Base-by-base conservation (phyloP, 2,888 invertebrate genomes). In the Dusona sp. region DNA sequence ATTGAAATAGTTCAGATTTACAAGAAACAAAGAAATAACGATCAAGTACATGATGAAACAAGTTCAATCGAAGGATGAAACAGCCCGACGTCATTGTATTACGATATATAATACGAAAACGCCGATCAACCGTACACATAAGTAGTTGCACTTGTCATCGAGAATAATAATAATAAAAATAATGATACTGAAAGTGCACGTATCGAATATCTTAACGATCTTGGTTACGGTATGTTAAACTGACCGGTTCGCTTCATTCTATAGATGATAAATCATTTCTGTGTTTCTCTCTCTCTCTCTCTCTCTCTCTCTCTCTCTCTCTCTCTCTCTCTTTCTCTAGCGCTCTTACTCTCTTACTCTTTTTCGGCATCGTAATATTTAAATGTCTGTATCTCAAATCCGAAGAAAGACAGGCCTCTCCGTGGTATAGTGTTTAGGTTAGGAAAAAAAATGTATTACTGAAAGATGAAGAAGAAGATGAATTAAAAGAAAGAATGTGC, bases 161-260 rank as follows among this genome's bases (percentile, higher is more conserved):
- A 57, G 74, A 85, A 75, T 85, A 79, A 85, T 79, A 72, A 79
- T 75, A 48, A 83, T 29, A 61, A 61, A 3, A 25, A 61, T 61
- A 61, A 61, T 61, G 61, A 61, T 13, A 61, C 61, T 33, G 74
- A 64, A 45, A 36, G 38, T 54, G 67, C 38, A 51, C 54, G 83
- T 68, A 85, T 83, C 83, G 75, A 75, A 75, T 85, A 67, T 83
- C 83, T 57, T 42, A 42, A 61, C 33, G 73, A 81, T 82, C 81
- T 85, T 68, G 75, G 81, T 82, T 85, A 73, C 85, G 79, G 79
- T 51, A 54, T 70, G 82, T 83, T 85, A 74, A 82, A 81, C 82
- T 65, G 83, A 79, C 64, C 75, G 82, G 68, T 70, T 70, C 74
- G 79, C 54, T 81, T 75, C 73, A 64, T 65, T 70, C 78, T 33